Conservation (phyloP, 2,113 vertebrate genomes). For the Corythaixoides concolor region DNA sequence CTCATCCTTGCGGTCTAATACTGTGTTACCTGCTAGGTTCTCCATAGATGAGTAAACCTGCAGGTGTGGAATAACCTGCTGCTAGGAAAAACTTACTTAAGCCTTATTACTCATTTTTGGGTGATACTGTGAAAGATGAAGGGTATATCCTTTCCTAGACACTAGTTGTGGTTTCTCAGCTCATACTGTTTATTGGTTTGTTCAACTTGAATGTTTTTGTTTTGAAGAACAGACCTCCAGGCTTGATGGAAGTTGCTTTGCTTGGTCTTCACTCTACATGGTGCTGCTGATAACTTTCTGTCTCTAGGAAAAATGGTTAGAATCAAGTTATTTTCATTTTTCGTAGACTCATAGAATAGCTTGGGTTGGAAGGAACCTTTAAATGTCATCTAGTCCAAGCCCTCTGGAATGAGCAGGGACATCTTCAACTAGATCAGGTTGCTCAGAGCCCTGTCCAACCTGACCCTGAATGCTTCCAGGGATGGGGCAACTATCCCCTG, state of each 20-base stretch:
- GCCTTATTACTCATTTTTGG: not conserved
- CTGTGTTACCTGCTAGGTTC: not conserved
- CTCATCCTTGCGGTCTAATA: not conserved
- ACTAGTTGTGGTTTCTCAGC: not conserved
- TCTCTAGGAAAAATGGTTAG: not conserved
- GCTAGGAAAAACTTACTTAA: not conserved
- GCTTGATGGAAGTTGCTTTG: not conserved
- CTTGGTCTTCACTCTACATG: not conserved
- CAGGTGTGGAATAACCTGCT: not conserved
- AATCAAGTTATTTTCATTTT: not conserved
- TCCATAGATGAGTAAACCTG: not conserved
- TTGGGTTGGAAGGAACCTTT: not conserved
- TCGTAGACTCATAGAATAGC: not conserved
- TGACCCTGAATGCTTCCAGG: not conserved
- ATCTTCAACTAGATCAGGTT: not conserved
- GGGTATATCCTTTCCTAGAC: not conserved
- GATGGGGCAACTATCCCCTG: not conserved
- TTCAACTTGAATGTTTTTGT: not conserved
- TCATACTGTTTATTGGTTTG: not conserved
- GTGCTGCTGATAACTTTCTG: not conserved
- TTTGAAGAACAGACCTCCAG: not conserved
- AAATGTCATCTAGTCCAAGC: not conserved
- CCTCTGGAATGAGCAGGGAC: not conserved
- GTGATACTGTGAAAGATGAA: not conserved
- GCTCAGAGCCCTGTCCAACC: not conserved